These are phyloP conservation scores for Dendronephthya gigantea DNA, from an alignment of 64 coral and sea anemone species.

Conservation along the genomic window DNA sequence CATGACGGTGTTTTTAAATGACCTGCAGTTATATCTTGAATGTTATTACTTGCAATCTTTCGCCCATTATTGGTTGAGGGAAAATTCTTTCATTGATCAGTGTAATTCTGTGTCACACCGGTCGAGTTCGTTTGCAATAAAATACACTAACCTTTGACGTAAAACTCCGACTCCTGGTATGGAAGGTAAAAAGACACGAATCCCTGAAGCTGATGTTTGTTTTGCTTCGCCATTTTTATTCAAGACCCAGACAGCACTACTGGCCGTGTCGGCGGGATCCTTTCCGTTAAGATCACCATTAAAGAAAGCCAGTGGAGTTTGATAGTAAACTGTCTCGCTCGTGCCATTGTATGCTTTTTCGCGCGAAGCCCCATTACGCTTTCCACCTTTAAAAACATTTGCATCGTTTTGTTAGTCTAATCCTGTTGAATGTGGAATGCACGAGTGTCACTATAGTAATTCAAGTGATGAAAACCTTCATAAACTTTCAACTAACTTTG, in stretches of 20 bases:
- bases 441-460: no score
- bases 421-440: no score
- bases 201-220: not conserved
- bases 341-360: constrained; percentile 19
- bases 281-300: not conserved
- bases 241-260: not conserved
- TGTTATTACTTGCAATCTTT: no score
- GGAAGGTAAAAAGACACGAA: constrained; percentile 23
- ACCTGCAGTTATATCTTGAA: no score
- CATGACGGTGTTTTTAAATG: no score
- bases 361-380: not conserved
- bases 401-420: no score
- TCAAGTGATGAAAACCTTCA: no score
- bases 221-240: not conserved
- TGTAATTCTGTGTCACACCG: no score
- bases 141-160: not conserved
- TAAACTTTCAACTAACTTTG: no score
- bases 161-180: constrained; percentile 3
- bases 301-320: constrained; percentile 16
- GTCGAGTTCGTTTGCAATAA: no score
- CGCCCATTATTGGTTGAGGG: no score
- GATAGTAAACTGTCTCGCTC: not conserved
- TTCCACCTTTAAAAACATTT: not conserved
- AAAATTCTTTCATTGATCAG: no score
- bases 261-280: constrained; percentile 17